Evolutionary conservation across 2,797 vertebrate genomes (phyloP).

Genomic region (Microchirus variegatus): DNA sequence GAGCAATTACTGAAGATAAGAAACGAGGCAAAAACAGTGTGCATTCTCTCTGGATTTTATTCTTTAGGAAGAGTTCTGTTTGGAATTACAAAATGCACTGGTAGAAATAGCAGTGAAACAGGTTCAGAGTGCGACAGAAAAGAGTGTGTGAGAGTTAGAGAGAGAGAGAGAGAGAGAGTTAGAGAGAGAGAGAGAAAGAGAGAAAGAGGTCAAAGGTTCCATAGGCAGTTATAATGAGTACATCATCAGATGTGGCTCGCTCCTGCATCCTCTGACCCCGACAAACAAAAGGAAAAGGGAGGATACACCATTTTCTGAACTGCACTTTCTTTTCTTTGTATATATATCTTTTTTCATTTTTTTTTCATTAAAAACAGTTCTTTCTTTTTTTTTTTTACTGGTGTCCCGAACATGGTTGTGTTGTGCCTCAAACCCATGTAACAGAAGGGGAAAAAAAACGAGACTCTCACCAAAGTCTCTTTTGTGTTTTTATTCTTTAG

Average conservation of each 20-base stretch:
- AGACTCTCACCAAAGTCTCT: constrained; percentile 71
- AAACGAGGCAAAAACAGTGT: constrained; percentile 57
- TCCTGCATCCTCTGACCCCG: constrained; percentile 73
- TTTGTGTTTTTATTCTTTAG: constrained; percentile 68
- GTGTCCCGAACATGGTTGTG: constrained; percentile 81
- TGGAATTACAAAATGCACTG: constrained; percentile 87
- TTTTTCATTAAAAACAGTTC: constrained; percentile 73
- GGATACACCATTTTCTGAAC: constrained; percentile 68
- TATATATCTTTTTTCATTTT: constrained; percentile 30
- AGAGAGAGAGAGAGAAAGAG: constrained; percentile 46
- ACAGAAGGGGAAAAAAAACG: constrained; percentile 72
- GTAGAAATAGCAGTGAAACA: constrained; percentile 84
- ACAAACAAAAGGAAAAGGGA: constrained; percentile 61
- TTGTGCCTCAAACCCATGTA: constrained; percentile 82
- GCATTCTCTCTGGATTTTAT: constrained; percentile 86
- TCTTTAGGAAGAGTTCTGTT: constrained; percentile 85
- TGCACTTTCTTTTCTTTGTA: constrained; percentile 66
- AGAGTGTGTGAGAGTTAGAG: constrained; percentile 56
- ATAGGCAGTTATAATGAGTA: constrained; percentile 66
- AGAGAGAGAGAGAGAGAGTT: constrained; percentile 36
- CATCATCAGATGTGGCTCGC: constrained; percentile 64
- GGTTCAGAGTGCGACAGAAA: constrained; percentile 74
- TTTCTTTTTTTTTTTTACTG: constrained; percentile 64
- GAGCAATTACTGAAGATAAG: constrained; percentile 22
- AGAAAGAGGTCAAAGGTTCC: constrained; percentile 67